Percentiles rank a stretch among this genome's conserved stretches.
These are phyloP conservation scores for Drosophila saltans DNA, from an alignment of 1,140 invertebrate genomes.

Conservation along the genomic window DNA sequence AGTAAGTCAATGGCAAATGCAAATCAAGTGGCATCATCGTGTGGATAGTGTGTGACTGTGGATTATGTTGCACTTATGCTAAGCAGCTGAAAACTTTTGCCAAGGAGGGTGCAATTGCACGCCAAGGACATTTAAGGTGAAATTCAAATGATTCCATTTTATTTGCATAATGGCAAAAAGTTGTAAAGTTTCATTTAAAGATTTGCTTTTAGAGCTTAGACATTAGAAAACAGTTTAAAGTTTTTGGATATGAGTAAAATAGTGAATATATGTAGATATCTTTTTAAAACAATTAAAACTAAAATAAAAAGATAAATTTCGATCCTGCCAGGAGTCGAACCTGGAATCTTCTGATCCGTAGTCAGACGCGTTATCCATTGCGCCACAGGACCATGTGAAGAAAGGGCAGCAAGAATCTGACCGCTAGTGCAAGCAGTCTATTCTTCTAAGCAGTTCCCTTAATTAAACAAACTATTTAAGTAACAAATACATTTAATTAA, in stretches of 20 bases:
- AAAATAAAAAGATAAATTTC: slow-evolving; percentile 46
- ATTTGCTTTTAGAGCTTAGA: not conserved
- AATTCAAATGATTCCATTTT: not conserved
- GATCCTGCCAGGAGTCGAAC: slow-evolving; percentile 89
- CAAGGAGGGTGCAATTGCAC: not conserved
- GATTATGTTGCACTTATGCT: slow-evolving; percentile 22
- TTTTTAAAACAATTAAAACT: too few relatives aligned
- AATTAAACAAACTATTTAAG: too few relatives aligned
- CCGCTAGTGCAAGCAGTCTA: too few relatives aligned
- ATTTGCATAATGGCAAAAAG: not conserved
- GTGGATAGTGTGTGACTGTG: slow-evolving; percentile 10
- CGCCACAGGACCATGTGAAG: slow-evolving; percentile 89
- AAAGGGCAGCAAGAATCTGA: too few relatives aligned
- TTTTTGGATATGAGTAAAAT: too few relatives aligned
- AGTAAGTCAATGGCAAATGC: slow-evolving; percentile 16
- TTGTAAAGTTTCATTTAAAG: not conserved
- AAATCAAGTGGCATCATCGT: slow-evolving; percentile 15
- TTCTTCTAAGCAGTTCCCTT: too few relatives aligned
- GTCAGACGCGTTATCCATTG: slow-evolving; percentile 89
- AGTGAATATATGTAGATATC: too few relatives aligned
- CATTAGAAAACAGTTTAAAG: not conserved
- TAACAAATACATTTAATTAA: too few relatives aligned
- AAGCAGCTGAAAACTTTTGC: slow-evolving; percentile 13
- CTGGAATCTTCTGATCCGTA: slow-evolving; percentile 90
- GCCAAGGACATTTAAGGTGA: slow-evolving; percentile 23